phyloP scores from a whole-genome alignment of 2,888 invertebrate species.

The Rotaria sp. region DNA sequence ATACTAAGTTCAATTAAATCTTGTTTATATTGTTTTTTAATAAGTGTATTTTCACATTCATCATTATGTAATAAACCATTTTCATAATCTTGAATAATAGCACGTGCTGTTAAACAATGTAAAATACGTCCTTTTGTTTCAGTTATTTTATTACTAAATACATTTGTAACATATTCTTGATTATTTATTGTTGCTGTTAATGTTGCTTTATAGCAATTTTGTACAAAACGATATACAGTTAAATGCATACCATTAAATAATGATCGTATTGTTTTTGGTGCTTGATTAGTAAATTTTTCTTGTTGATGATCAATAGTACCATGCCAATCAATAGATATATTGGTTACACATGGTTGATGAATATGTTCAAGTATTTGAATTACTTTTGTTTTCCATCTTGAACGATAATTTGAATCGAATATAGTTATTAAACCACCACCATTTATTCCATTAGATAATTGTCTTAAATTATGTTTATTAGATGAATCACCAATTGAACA shows the following conservation, averaged over 20 bases:
- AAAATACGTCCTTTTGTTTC: constrained; percentile 51
- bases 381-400: constrained; percentile 32
- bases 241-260: constrained; percentile 52
- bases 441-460: constrained; percentile 26
- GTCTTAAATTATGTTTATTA: constrained; percentile 36
- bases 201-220: constrained; percentile 52
- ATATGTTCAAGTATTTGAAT: constrained; percentile 47
- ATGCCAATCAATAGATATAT: constrained; percentile 51
- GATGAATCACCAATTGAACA: constrained; percentile 38
- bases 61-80: constrained; percentile 49
- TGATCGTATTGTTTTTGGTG: constrained; percentile 50
- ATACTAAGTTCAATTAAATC: constrained; percentile 52
- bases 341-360: constrained; percentile 49
- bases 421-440: neutral
- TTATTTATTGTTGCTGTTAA: constrained; percentile 50
- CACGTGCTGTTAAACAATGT: constrained; percentile 52
- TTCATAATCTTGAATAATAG: constrained; percentile 54
- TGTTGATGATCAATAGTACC: constrained; percentile 45
- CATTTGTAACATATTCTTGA: constrained; percentile 50
- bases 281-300: constrained; percentile 41
- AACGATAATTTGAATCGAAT: constrained; percentile 24
- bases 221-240: constrained; percentile 52
- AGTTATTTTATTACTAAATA: constrained; percentile 50
- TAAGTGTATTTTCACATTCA: constrained; percentile 50
- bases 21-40: constrained; percentile 40